Evolutionary conservation across 2,888 invertebrate species (phyloP).

Genomic region (Pyralis farinalis): DNA sequence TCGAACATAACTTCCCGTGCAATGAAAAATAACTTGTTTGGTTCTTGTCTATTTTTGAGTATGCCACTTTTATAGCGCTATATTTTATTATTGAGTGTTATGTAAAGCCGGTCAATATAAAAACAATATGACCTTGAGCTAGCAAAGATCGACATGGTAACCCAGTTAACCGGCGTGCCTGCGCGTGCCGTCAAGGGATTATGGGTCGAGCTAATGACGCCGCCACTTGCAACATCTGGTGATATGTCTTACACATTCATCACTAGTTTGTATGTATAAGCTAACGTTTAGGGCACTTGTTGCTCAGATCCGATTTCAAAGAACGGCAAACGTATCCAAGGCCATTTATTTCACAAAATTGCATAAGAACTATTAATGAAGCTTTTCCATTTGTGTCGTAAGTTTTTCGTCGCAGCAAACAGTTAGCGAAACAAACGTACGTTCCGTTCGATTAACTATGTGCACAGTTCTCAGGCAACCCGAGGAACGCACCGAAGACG

Average conservation of each 20-base stretch:
- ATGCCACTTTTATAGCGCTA: neutral
- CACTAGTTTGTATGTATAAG: neutral
- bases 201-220: slow-evolving; percentile 43
- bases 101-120: neutral
- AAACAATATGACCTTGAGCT: slow-evolving; percentile 51
- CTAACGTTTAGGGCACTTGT: neutral
- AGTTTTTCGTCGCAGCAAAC: slow-evolving; percentile 12
- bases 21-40: slow-evolving; percentile 14
- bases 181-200: slow-evolving; percentile 60
- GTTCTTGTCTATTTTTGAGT: slow-evolving; percentile 2
- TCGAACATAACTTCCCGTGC: slow-evolving; percentile 25
- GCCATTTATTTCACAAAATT: neutral
- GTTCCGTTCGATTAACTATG: slow-evolving; percentile 13
- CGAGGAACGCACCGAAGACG: slow-evolving; percentile 48
- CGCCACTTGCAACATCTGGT: slow-evolving; percentile 51
- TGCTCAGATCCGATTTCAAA: no score
- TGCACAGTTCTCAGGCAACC: slow-evolving; percentile 44
- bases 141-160: slow-evolving; percentile 57
- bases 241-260: slow-evolving; percentile 12
- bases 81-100: neutral
- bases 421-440: slow-evolving; percentile 23
- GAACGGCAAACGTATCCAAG: no score
- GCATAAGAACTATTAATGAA: no score
- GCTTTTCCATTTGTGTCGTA: no score
- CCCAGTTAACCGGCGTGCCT: slow-evolving; percentile 66